Conservation (phyloP, 2,797 vertebrate genomes). For the Thamnophis elegans region DNA sequence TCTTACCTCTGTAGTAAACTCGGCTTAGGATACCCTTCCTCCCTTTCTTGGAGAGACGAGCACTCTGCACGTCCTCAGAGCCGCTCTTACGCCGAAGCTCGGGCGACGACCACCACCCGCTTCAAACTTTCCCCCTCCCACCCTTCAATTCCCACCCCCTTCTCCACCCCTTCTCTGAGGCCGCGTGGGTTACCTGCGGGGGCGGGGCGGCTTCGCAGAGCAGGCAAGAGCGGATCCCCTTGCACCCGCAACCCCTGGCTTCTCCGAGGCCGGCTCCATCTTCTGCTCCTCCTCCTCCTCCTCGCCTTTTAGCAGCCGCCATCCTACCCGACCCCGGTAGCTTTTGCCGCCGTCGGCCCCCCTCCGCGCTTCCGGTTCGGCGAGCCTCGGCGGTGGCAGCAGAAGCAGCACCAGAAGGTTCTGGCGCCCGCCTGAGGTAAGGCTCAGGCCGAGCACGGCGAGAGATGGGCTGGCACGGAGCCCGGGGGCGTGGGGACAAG, state of each 20-base stretch:
- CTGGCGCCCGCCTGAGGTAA: not conserved
- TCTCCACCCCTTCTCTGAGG: conserved; percentile 1
- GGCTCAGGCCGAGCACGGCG: not conserved
- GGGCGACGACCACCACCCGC: not conserved
- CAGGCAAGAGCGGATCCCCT: conserved; percentile 72
- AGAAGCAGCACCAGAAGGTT: not conserved
- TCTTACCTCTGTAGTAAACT: not conserved
- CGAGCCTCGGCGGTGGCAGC: conserved; percentile 26
- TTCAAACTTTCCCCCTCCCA: not conserved
- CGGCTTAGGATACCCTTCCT: not conserved
- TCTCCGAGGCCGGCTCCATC: not conserved
- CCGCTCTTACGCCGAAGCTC: not conserved
- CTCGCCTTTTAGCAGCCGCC: not conserved
- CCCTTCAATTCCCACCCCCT: not conserved
- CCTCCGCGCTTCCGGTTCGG: not conserved
- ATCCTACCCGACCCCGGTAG: conserved; percentile 21
- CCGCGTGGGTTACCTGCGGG: conserved; percentile 58
- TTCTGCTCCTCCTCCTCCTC: not conserved
- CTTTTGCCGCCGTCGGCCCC: not conserved
- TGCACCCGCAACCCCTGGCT: conserved; percentile 63
- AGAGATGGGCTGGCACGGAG: not conserved
- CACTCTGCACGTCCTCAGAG: not conserved
- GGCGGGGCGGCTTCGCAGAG: conserved; percentile 67
- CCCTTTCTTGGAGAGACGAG: too few species aligned
- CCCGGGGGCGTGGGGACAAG: not conserved